A percentile compares a stretch with the other conserved stretches of the same genome.
These are phyloP conservation scores for Elaphurus davidianus DNA, from an alignment of 2,113 vertebrate species.

Conservation along the genomic window DNA sequence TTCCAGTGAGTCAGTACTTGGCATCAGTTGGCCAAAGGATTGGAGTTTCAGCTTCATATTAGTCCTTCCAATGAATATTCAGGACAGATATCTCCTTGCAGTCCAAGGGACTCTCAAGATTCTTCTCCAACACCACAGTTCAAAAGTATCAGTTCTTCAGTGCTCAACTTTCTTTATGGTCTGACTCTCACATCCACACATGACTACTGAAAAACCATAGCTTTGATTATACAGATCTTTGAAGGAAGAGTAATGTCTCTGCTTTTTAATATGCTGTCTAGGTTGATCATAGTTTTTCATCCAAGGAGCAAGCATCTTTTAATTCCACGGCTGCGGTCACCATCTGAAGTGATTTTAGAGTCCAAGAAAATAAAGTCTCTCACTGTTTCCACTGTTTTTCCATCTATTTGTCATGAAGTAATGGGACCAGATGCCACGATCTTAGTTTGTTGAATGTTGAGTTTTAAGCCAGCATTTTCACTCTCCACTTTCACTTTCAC, in stretches of 20 bases:
- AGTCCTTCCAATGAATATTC: background rate
- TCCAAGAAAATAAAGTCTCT: background rate
- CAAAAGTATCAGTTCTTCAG: background rate
- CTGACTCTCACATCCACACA: background rate
- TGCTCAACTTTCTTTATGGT: background rate
- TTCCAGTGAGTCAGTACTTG: background rate
- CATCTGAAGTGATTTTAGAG: background rate
- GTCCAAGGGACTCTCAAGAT: background rate
- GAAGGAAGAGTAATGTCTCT: background rate
- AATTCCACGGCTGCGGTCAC: background rate
- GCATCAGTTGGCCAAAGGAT: background rate
- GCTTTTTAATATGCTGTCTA: background rate
- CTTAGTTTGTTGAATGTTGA: background rate
- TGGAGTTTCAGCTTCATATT: background rate
- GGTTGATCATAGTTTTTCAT: background rate
- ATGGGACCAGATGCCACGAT: background rate
- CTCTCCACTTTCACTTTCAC: background rate
- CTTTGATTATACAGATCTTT: background rate
- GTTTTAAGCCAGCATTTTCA: background rate
- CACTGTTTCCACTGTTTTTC: background rate
- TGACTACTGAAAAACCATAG: background rate
- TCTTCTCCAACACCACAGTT: background rate
- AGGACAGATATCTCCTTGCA: background rate
- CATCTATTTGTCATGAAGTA: background rate
- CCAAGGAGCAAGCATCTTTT: background rate